Evolutionary conservation across 2,113 vertebrate species (phyloP).

Genomic region (Aramus guarauna): DNA sequence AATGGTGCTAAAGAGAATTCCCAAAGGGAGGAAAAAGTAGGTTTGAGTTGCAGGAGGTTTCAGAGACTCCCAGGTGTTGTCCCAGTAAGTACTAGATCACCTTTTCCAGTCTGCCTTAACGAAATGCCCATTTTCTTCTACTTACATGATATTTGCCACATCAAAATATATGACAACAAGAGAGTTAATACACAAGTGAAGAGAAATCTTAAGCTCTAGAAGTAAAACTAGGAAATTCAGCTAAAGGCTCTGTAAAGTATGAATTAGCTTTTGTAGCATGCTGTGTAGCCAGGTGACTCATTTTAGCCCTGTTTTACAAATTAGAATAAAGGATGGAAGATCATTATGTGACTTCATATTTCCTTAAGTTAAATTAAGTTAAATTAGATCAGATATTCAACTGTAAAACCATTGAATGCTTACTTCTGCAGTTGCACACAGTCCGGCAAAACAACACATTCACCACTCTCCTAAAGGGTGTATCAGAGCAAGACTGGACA

Average conservation of each 20-base stretch:
- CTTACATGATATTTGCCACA: background rate
- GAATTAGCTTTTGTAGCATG: background rate
- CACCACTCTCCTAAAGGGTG: background rate
- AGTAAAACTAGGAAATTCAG: background rate
- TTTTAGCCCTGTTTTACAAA: background rate
- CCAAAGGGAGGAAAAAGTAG: slow-evolving; percentile 25
- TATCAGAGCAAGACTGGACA: background rate
- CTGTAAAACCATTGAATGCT: background rate
- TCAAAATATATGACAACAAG: background rate
- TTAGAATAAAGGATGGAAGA: background rate
- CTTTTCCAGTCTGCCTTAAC: slow-evolving; percentile 26
- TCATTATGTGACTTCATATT: background rate
- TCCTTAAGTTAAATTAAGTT: background rate
- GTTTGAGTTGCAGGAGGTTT: slow-evolving; percentile 42
- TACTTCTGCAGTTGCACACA: background rate
- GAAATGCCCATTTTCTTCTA: slow-evolving; percentile 23
- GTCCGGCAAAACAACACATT: background rate
- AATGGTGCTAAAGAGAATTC: slow-evolving; percentile 45
- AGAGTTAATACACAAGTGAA: background rate
- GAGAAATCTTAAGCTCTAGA: background rate
- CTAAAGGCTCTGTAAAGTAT: background rate
- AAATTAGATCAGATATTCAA: background rate
- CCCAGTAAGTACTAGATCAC: background rate
- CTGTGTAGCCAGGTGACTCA: background rate
- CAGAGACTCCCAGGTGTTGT: slow-evolving; percentile 49